Percentiles rank a stretch among this genome's conserved stretches.
These are phyloP conservation scores for Tachina grossa DNA, from an alignment of 2,888 invertebrate genomes.

Conservation along the genomic window DNA sequence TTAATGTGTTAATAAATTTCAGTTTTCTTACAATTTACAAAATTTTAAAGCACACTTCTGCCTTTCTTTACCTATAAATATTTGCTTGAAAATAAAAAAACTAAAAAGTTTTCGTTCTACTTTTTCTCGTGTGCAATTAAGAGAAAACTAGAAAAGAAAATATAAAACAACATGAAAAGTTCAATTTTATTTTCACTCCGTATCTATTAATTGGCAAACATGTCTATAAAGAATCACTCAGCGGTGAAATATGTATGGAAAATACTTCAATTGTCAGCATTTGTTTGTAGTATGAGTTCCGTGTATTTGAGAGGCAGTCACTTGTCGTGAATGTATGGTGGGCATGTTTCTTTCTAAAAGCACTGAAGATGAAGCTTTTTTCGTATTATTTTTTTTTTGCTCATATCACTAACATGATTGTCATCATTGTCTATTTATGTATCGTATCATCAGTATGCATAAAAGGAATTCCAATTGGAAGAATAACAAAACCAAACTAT, in stretches of 20 bases:
- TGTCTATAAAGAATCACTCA: slow-evolving; percentile 48
- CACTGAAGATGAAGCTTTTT: not conserved
- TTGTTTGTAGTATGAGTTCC: not conserved
- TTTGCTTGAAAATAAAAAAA: slow-evolving; percentile 16
- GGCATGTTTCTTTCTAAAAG: not conserved
- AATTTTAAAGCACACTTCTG: too few species aligned
- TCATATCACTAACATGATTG: slow-evolving; percentile 34
- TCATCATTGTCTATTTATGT: slow-evolving; percentile 51
- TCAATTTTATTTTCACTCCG: slow-evolving; percentile 46
- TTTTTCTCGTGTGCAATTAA: not conserved
- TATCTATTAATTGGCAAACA: slow-evolving; percentile 66
- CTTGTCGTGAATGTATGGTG: slow-evolving; percentile 10
- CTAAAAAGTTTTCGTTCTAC: slow-evolving; percentile 17
- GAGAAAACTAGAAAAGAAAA: not conserved
- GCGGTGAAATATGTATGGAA: slow-evolving; percentile 29
- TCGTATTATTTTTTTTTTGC: not conserved
- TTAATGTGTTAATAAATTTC: too few species aligned
- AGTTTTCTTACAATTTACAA: too few species aligned
- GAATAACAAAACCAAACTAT: slow-evolving; percentile 49
- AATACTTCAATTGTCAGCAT: slow-evolving; percentile 13
- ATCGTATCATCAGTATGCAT: slow-evolving; percentile 54
- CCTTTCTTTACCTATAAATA: not conserved
- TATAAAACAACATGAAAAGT: slow-evolving; percentile 2
- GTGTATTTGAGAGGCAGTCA: slow-evolving; percentile 32
- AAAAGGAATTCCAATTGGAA: slow-evolving; percentile 50